These are phyloP conservation scores for Cephus nigrinus DNA, from an alignment of 2,888 invertebrate genomes.

Conservation along the genomic window DNA sequence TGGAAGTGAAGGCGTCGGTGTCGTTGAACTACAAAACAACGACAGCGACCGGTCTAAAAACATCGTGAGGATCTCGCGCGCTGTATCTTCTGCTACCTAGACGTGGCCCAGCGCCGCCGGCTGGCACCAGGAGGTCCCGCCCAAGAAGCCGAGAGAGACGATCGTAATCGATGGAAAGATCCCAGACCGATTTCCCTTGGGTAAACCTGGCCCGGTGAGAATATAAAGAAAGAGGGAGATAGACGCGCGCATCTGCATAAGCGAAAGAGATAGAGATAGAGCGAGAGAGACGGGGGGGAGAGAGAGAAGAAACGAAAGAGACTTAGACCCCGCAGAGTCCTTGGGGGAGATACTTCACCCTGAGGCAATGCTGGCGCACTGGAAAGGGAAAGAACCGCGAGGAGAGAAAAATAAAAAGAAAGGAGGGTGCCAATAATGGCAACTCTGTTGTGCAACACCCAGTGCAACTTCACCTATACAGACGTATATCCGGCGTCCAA, in stretches of 20 bases:
- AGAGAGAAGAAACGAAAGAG: not conserved
- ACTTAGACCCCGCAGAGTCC: not conserved
- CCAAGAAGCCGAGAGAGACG: too few species aligned
- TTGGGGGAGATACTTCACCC: too few species aligned
- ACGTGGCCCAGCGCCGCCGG: conserved; percentile 8
- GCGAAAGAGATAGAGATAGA: not conserved
- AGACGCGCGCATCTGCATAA: not conserved
- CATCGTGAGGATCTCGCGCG: conserved; percentile 26
- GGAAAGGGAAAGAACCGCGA: not conserved
- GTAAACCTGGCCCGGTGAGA: not conserved
- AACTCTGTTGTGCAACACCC: not conserved
- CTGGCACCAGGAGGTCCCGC: not conserved
- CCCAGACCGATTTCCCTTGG: not conserved
- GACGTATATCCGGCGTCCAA: not conserved
- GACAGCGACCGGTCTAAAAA: conserved; percentile 45
- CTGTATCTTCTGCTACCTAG: conserved; percentile 10
- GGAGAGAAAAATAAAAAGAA: not conserved
- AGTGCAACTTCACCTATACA: not conserved
- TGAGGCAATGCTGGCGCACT: too few species aligned
- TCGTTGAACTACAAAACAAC: conserved; percentile 49
- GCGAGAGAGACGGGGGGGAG: not conserved
- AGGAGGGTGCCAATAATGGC: not conserved
- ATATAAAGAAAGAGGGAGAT: not conserved
- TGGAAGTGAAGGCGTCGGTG: conserved; percentile 20
- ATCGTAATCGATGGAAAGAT: too few species aligned